Percentiles rank a stretch among this genome's conserved stretches.
phyloP scores from a whole-genome alignment of 2,888 invertebrate species.

The Ophion slaviceki region DNA sequence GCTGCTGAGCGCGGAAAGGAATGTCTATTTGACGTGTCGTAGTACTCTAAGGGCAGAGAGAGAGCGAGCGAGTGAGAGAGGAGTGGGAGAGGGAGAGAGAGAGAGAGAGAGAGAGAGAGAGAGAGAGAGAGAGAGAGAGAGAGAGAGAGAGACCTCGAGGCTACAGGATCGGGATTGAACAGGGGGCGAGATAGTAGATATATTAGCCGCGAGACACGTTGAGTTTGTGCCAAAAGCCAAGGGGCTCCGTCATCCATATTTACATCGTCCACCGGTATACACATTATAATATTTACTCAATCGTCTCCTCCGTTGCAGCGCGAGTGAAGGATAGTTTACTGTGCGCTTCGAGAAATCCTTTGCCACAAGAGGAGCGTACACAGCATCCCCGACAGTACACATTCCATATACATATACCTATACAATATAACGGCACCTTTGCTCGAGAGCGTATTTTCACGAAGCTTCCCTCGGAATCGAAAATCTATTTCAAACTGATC shows the following conservation, averaged over 20 bases:
- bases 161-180: conserved; percentile 29
- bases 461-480: conserved; percentile 37
- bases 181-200: conserved; percentile 31
- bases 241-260: conserved; percentile 58
- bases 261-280: conserved; percentile 48
- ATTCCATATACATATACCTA: not conserved
- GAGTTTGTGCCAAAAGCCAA: conserved; percentile 64
- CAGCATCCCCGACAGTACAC: not conserved
- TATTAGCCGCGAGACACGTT: conserved; percentile 61
- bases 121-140: not conserved
- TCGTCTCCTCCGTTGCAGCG: conserved; percentile 61
- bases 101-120: conserved; percentile 9
- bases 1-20: not conserved
- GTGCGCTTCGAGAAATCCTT: conserved; percentile 43
- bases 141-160: conserved; percentile 16
- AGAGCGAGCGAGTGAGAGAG: not conserved
- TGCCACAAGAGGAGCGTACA: conserved; percentile 32
- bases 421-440: conserved; percentile 37
- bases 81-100: conserved; percentile 3
- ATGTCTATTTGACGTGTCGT: not conserved
- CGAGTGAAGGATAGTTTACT: conserved; percentile 55
- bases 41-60: not conserved
- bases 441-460: conserved; percentile 15
- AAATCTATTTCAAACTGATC: conserved; percentile 50
- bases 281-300: conserved; percentile 67